These are phyloP conservation scores for Magallana ariakensis DNA, from an alignment of 1,140 invertebrate species.

Conservation along the genomic window DNA sequence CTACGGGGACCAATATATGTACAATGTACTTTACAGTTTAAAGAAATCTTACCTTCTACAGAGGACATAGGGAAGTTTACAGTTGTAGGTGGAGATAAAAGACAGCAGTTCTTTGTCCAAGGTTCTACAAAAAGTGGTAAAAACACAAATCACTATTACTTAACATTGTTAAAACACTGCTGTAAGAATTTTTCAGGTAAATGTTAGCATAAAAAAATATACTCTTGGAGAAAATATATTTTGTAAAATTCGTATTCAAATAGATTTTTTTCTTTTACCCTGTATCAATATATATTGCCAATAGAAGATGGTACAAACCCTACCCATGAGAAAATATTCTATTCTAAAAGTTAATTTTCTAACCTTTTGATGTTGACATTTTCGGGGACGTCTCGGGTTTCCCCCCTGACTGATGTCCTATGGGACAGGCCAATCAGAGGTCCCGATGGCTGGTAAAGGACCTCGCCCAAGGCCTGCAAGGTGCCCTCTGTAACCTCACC, in stretches of 20 bases:
- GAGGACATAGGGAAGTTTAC: slow-evolving; percentile 71
- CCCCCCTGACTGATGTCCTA: slow-evolving; percentile 61
- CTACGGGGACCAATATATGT: neutral
- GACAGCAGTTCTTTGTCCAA: slow-evolving; percentile 70
- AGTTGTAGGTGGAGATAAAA: slow-evolving; percentile 70
- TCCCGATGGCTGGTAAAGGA: slow-evolving; percentile 71
- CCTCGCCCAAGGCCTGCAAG: slow-evolving; percentile 72
- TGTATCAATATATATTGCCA: neutral
- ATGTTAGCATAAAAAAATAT: neutral
- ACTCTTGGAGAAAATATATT: too few species aligned
- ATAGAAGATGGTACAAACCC: too few species aligned
- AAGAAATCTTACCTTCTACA: slow-evolving; percentile 59
- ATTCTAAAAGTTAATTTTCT: neutral
- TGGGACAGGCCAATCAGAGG: slow-evolving; percentile 73
- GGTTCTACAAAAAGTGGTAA: slow-evolving; percentile 59
- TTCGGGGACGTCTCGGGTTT: slow-evolving; percentile 64
- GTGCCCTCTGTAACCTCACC: slow-evolving; percentile 64
- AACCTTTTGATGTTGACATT: slow-evolving; percentile 68
- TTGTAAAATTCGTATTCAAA: too few species aligned
- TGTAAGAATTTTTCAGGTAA: neutral
- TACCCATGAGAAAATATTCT: neutral
- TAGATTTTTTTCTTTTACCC: too few species aligned
- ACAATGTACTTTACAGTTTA: too few species aligned
- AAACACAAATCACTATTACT: neutral
- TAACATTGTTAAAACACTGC: too few species aligned